Evolutionary conservation across 2,888 invertebrate species (phyloP).

Genomic region (Trissoscelio sp.): DNA sequence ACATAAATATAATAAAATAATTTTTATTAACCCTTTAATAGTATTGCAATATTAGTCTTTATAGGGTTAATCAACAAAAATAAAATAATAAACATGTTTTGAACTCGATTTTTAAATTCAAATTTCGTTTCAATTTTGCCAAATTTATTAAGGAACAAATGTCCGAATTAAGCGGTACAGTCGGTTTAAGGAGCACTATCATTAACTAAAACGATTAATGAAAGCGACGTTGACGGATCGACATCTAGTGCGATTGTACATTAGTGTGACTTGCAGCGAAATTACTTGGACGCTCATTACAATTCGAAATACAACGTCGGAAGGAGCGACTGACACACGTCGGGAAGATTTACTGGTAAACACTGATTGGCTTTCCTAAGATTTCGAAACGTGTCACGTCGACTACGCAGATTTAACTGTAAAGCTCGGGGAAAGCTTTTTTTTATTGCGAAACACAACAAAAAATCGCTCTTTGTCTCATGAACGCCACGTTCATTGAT

Average conservation of each 20-base stretch:
- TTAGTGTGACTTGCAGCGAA: constrained; percentile 23
- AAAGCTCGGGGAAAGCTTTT: neutral
- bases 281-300: constrained; percentile 46
- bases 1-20: too few species aligned
- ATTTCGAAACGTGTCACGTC: constrained; percentile 47
- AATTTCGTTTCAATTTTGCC: too few species aligned
- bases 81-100: too few species aligned
- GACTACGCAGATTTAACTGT: constrained; percentile 20
- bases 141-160: too few species aligned
- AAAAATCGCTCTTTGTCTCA: neutral
- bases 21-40: too few species aligned
- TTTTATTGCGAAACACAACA: constrained; percentile 17
- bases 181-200: constrained; percentile 3
- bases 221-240: constrained; percentile 28
- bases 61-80: too few species aligned
- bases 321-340: constrained; percentile 35
- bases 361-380: constrained; percentile 39
- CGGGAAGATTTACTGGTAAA: constrained; percentile 40
- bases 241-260: constrained; percentile 3
- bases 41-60: too few species aligned
- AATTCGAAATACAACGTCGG: constrained; percentile 34
- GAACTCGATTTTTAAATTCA: too few species aligned
- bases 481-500: constrained; percentile 24
- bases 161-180: neutral
- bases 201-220: constrained; percentile 18